Evolutionary conservation across 2,888 invertebrate genomes (phyloP).

Genomic region (Tetropium fuscum): DNA sequence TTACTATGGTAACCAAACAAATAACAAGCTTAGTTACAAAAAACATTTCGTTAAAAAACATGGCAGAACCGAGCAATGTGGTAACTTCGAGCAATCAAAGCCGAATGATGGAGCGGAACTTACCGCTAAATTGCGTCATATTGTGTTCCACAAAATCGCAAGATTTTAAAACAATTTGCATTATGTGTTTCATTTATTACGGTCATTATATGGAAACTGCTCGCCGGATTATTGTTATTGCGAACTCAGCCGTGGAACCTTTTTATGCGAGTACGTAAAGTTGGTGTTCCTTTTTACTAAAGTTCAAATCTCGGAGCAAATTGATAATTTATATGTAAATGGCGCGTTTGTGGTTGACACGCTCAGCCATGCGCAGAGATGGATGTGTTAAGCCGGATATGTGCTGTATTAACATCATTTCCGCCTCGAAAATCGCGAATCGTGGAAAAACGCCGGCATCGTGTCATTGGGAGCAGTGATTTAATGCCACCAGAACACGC

Average conservation of each 20-base stretch:
- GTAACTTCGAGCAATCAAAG: too few relatives aligned
- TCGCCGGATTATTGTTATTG: conserved; percentile 8
- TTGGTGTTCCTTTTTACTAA: background rate
- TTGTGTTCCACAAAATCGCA: background rate
- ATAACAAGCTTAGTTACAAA: too few relatives aligned
- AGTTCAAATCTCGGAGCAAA: conserved; percentile 40
- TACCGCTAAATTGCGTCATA: too few relatives aligned
- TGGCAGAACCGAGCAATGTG: too few relatives aligned
- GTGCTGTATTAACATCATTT: conserved; percentile 47
- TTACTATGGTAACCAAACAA: too few relatives aligned
- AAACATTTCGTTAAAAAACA: too few relatives aligned
- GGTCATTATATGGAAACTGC: background rate
- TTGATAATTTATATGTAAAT: conserved; percentile 59
- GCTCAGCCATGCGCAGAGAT: conserved; percentile 51
- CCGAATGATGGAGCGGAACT: too few relatives aligned
- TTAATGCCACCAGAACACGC: conserved; percentile 38
- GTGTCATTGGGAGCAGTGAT: conserved; percentile 38
- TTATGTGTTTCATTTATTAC: background rate
- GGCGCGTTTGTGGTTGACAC: conserved; percentile 53
- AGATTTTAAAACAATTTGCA: background rate
- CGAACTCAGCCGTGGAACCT: conserved; percentile 4
- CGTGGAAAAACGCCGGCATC: conserved; percentile 31
- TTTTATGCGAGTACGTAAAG: conserved; percentile 17
- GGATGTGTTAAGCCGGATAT: conserved; percentile 46
- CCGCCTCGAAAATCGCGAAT: conserved; percentile 42